These are phyloP conservation scores for Sylvicola cinctus DNA, from an alignment of 2,888 invertebrate genomes.

Conservation along the genomic window DNA sequence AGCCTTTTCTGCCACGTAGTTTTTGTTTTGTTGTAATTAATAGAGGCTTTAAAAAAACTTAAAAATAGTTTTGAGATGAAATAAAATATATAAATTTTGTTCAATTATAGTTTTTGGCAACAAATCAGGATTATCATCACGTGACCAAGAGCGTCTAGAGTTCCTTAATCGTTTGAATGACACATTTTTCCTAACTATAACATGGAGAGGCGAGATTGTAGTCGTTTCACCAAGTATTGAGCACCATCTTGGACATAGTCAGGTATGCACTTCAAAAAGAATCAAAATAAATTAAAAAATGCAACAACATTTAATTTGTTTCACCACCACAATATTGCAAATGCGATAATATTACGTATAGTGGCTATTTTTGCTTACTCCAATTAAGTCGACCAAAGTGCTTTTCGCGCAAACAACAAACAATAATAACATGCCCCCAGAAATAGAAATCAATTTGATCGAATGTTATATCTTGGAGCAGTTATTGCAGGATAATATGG, in stretches of 20 bases:
- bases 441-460: too few species aligned
- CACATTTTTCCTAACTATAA: constrained; percentile 62
- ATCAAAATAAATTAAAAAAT: too few species aligned
- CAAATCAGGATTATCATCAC: not conserved
- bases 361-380: too few species aligned
- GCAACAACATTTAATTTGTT: too few species aligned
- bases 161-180: constrained; percentile 34
- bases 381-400: not conserved
- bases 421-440: not conserved
- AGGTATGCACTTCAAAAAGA: constrained; percentile 33
- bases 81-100: constrained; percentile 1
- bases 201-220: constrained; percentile 63
- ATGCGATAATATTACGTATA: too few species aligned
- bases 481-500: too few species aligned
- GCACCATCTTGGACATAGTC: constrained; percentile 65
- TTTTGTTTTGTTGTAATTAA: too few species aligned
- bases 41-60: not conserved
- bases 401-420: not conserved
- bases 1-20: too few species aligned
- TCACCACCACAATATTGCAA: too few species aligned
- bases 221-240: constrained; percentile 70
- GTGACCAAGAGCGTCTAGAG: constrained; percentile 15
- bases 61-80: not conserved
- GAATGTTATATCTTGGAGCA: too few species aligned
- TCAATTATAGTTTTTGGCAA: constrained; percentile 28